Evolutionary conservation across 2,113 vertebrate species (phyloP), one percentile per base, ranked within the genome.

Genomic region (Marmota flaviventris): DNA sequence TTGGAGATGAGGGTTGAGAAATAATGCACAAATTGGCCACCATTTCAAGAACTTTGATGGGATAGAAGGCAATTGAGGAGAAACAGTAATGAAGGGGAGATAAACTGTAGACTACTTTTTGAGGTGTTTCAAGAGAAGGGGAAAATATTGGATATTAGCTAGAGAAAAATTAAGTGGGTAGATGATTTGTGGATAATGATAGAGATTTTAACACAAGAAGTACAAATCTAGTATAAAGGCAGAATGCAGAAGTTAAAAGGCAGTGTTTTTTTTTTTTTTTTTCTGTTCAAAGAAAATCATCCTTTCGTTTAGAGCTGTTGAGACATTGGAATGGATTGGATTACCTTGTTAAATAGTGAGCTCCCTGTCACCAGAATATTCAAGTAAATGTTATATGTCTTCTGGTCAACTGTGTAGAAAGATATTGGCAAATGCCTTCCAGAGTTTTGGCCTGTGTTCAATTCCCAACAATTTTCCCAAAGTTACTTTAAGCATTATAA

Each of bases 361-460:
- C 32, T 87, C 29, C 42, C n/a, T 81, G 18, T 95, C 53, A 37
- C 45, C 96, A 48, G 51, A 73, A 4, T 93, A 32, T 42, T 96
- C 67, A 93, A 61, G 48, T 48, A 89, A 85, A 95, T 27, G 4
- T 89, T 78, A 76, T 39, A 34, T 90, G 29, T 94, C 53, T 86
- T 89, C 84, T 76, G 48, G 39, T 91, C 39, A 77, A 8, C 72
- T 89, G 13, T 89, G 27, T 93, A 67, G 29, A 94, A 95, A 86
- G 72, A 85, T 83, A 53, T 67, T 88, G 22, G 22, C 91, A 67
- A 77, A 51, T 89, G 79, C 45, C 45, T 77, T 96, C 63, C 72
- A 16, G 39, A 89, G 42, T 95, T 91, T 88, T 77, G 87, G 72
- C n/a, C n/a, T 77, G 25, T 97, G 48, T 97, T 96, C 70, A 96